Conservation (phyloP, 2,888 invertebrate species). For the Perizoma affinitatum region DNA sequence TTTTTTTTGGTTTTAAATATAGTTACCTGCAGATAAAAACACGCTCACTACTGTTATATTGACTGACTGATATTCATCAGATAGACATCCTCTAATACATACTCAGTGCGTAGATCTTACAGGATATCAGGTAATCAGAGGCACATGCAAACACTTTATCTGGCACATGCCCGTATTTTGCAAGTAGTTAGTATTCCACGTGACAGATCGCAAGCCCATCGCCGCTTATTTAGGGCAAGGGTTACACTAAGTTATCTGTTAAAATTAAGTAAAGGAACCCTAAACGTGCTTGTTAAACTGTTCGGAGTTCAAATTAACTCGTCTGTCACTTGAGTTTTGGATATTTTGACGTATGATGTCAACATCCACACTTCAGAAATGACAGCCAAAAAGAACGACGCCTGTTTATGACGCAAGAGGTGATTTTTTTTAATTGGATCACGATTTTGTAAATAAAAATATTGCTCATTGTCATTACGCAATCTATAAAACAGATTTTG, state of each 20-base stretch:
- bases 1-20: no score
- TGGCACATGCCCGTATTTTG: no score
- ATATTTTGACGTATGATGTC: constrained; percentile 72
- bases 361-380: constrained; percentile 53
- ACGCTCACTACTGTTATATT: no score
- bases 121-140: no score
- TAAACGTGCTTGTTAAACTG: constrained; percentile 43
- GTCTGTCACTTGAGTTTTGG: constrained; percentile 67
- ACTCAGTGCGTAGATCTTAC: no score
- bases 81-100: no score
- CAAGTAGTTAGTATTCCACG: no score
- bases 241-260: neutral
- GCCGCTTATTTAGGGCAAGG: no score
- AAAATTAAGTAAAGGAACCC: constrained; percentile 30
- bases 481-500: constrained; percentile 13
- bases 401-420: constrained; percentile 28
- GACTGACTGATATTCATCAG: no score
- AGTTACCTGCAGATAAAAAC: no score
- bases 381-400: constrained; percentile 57
- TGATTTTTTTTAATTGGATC: constrained; percentile 59
- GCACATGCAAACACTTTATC: no score
- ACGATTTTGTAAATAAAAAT: constrained; percentile 45
- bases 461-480: constrained; percentile 28
- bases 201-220: no score
- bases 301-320: constrained; percentile 72